Conservation (phyloP, 2,113 vertebrate species). For the Crocuta crocuta region DNA sequence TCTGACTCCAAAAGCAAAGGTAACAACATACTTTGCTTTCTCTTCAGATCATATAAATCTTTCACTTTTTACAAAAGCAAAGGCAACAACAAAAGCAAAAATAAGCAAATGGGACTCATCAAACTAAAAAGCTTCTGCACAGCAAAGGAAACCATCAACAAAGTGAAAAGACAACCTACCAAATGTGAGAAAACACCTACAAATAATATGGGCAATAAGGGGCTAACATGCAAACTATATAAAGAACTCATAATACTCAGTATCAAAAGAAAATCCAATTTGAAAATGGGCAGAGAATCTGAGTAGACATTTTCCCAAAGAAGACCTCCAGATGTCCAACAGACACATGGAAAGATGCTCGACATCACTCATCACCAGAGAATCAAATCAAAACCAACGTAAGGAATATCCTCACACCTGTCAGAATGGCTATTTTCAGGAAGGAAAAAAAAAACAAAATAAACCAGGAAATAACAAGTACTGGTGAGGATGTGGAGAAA, state of each 20-base stretch:
- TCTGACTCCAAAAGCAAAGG: neutral
- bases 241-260: neutral
- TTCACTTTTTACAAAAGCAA: neutral
- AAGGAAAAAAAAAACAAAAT: neutral
- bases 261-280: neutral
- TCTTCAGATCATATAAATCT: too few relatives aligned
- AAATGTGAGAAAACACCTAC: neutral
- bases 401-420: neutral
- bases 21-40: neutral
- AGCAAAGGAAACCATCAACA: neutral
- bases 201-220: neutral
- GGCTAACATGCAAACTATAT: neutral
- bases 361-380: neutral
- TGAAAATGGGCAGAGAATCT: neutral
- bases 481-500: neutral
- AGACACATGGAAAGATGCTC: neutral
- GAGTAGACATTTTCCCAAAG: neutral
- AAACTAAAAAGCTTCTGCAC: neutral
- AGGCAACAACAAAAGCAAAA: neutral
- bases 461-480: neutral
- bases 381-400: neutral
- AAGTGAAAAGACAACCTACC: neutral
- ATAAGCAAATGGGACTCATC: neutral
- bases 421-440: neutral
- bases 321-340: neutral